Evolutionary conservation across 2,888 invertebrate genomes (phyloP).

Genomic region (Sphaerophoria taeniata): DNA sequence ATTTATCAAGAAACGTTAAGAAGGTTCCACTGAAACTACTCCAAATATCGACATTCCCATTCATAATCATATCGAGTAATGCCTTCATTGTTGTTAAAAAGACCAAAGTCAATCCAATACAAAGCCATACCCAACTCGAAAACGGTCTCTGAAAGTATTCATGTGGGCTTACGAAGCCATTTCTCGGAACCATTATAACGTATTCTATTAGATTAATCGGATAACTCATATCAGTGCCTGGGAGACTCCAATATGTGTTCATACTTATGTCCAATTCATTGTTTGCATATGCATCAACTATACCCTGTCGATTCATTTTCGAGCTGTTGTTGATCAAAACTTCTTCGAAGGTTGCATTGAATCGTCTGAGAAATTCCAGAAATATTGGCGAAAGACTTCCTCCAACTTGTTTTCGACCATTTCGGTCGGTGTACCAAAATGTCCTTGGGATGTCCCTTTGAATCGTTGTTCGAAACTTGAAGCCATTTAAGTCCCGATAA

Average conservation of each 20-base stretch:
- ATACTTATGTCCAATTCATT: neutral
- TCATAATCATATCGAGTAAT: neutral
- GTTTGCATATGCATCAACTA: neutral
- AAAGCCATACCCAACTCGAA: neutral
- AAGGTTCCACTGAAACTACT: no score
- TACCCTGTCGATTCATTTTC: neutral
- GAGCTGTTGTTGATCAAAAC: slow-evolving; percentile 16
- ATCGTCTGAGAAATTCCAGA: slow-evolving; percentile 15
- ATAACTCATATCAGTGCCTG: neutral
- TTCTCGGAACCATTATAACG: slow-evolving; percentile 3
- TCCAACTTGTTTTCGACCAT: neutral
- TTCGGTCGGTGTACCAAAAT: slow-evolving; percentile 22
- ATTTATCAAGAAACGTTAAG: no score
- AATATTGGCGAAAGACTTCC: slow-evolving; percentile 16
- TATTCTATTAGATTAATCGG: neutral
- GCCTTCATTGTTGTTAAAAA: neutral
- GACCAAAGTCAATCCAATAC: neutral
- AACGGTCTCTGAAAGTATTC: slow-evolving; percentile 4
- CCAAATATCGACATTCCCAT: no score
- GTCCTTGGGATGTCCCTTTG: slow-evolving; percentile 21
- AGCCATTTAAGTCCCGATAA: slow-evolving; percentile 36
- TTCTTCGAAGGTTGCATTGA: slow-evolving; percentile 38
- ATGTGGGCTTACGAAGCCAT: neutral
- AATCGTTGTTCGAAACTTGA: slow-evolving; percentile 34
- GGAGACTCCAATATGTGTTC: neutral